Conservation (phyloP, 2,888 invertebrate genomes). For the Sceliomorpha sp. region DNA sequence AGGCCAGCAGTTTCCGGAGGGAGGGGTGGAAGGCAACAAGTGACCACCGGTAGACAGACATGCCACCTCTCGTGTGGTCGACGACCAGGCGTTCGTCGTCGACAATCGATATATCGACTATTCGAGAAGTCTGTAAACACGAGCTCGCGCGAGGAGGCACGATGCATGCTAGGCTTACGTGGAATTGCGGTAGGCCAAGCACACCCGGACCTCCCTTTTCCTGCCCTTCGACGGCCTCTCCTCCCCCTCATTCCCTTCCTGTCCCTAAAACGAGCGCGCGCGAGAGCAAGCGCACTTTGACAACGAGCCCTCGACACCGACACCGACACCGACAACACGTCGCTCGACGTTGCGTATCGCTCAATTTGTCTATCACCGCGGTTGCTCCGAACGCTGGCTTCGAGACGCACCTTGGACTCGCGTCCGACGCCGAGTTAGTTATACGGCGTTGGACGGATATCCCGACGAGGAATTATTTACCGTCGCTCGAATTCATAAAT, state of each 20-base stretch:
- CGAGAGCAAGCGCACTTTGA: too few species aligned
- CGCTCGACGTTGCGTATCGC: too few species aligned
- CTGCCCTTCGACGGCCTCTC: conserved; percentile 57
- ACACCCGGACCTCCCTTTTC: conserved; percentile 64
- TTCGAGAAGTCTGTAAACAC: conserved; percentile 57
- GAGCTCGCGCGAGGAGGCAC: conserved; percentile 44
- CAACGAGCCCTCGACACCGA: too few species aligned
- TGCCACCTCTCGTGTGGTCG: conserved; percentile 67
- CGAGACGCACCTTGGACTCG: not conserved
- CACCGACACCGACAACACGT: too few species aligned
- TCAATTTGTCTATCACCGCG: too few species aligned
- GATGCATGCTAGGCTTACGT: conserved; percentile 61
- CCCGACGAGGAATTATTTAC: not conserved
- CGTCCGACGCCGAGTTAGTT: too few species aligned
- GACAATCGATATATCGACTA: conserved; percentile 76
- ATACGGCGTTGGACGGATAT: not conserved
- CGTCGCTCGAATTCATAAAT: conserved; percentile 5
- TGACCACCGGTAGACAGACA: conserved; percentile 68
- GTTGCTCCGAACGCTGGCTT: not conserved
- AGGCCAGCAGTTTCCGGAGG: conserved; percentile 58
- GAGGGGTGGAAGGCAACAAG: conserved; percentile 74
- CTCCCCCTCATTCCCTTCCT: too few species aligned
- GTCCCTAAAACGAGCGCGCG: too few species aligned
- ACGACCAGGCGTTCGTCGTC: conserved; percentile 68
- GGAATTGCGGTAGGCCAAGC: conserved; percentile 77